Percentiles rank a stretch among this genome's conserved stretches.
phyloP scores from a whole-genome alignment of 2,797 vertebrate species.

The Lagocephalus sceleratus region DNA sequence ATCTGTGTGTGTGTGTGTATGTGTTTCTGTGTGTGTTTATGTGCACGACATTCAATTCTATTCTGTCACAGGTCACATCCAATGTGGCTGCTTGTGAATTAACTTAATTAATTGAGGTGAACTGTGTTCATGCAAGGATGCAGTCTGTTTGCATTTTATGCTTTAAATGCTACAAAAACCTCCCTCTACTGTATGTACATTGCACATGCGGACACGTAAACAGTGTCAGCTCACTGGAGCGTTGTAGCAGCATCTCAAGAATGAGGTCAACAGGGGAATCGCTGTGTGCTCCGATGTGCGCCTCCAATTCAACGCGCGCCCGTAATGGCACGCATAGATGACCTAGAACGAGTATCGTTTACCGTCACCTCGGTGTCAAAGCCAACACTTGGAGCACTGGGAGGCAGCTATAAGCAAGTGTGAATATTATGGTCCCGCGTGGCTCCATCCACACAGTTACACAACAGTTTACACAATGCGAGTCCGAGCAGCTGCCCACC shows the following conservation, averaged over 20 bases:
- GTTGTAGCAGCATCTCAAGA: constrained; percentile 54
- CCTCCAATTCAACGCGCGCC: constrained; percentile 46
- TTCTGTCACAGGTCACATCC: too few species aligned
- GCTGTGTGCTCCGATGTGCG: constrained; percentile 50
- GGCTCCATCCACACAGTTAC: constrained; percentile 22
- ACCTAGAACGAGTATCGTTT: constrained; percentile 17
- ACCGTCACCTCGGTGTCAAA: constrained; percentile 6
- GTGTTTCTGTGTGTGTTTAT: too few species aligned
- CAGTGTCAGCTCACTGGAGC: constrained; percentile 49
- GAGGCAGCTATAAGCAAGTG: neutral
- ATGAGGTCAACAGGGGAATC: constrained; percentile 63
- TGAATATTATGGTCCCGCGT: constrained; percentile 3
- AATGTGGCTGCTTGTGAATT: too few species aligned
- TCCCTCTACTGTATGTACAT: constrained; percentile 10
- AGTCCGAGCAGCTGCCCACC: constrained; percentile 16
- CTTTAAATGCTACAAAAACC: constrained; percentile 11
- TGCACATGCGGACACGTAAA: constrained; percentile 25
- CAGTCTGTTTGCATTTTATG: neutral
- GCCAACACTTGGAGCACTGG: constrained; percentile 7
- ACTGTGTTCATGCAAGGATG: constrained; percentile 7
- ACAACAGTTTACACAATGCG: constrained; percentile 43
- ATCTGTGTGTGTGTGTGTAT: too few species aligned
- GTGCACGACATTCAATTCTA: too few species aligned
- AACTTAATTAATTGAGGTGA: too few species aligned
- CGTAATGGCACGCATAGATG: constrained; percentile 34